A percentile compares a stretch with the other conserved stretches of the same genome.
Conservation (phyloP, 2,888 invertebrate genomes). For the Chaetoderma sp. region DNA sequence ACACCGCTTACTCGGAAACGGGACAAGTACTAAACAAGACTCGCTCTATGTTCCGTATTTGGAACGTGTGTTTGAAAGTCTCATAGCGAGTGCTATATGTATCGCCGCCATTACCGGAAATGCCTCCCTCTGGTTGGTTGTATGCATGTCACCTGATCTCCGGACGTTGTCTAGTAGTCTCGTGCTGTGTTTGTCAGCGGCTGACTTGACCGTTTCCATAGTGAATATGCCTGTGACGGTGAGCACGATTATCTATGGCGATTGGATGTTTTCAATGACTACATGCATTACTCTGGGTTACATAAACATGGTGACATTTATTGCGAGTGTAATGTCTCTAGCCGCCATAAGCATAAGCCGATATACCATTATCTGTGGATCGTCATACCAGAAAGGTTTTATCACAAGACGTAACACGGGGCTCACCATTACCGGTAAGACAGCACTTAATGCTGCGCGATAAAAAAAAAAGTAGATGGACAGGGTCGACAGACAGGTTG, state of each 20-base stretch:
- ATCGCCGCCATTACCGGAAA: slow-evolving; percentile 45
- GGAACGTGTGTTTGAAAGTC: slow-evolving; percentile 31
- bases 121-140: slow-evolving; percentile 48
- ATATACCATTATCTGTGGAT: slow-evolving; percentile 57
- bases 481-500: too few relatives aligned
- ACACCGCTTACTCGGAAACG: too few relatives aligned
- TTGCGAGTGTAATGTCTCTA: slow-evolving; percentile 61
- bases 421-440: slow-evolving; percentile 50
- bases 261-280: slow-evolving; percentile 40
- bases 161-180: slow-evolving; percentile 46
- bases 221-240: slow-evolving; percentile 58
- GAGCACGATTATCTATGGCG: slow-evolving; percentile 39
- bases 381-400: slow-evolving; percentile 42
- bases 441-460: too few relatives aligned
- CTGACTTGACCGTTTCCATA: slow-evolving; percentile 55
- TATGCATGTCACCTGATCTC: slow-evolving; percentile 39
- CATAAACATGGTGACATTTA: slow-evolving; percentile 58
- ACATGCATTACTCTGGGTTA: slow-evolving; percentile 51
- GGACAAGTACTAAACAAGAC: too few relatives aligned
- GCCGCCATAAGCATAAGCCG: slow-evolving; percentile 63
- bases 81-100: slow-evolving; percentile 37
- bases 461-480: too few relatives aligned
- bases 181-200: slow-evolving; percentile 50
- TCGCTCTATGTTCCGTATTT: too few relatives aligned
- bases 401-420: slow-evolving; percentile 48